A percentile compares a stretch with the other conserved stretches of the same genome.
phyloP scores from a whole-genome alignment of 2,888 invertebrate species.

The Papilio demoleus region DNA sequence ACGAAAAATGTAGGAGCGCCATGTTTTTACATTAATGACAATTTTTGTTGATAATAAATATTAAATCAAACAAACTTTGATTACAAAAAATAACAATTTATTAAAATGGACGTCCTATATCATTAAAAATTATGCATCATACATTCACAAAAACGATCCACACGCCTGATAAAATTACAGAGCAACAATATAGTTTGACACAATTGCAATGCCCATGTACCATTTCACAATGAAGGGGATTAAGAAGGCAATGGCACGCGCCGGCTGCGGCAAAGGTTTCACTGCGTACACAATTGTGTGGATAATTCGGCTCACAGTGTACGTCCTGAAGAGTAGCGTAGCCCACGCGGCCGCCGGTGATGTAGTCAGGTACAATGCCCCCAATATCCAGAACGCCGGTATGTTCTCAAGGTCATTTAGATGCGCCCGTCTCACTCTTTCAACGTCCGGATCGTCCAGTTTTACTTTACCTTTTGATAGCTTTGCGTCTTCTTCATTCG shows the following conservation, averaged over 20 bases:
- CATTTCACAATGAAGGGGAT: conserved; percentile 58
- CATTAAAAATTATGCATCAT: not conserved
- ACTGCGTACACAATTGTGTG: conserved; percentile 87
- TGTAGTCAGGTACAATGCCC: conserved; percentile 79
- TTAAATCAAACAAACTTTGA: not conserved
- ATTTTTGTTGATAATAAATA: not conserved
- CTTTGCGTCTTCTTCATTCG: conserved; percentile 65
- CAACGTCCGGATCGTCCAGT: conserved; percentile 67
- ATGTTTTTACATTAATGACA: not conserved
- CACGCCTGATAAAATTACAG: conserved; percentile 45
- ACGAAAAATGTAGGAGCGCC: not conserved
- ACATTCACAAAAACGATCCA: not conserved
- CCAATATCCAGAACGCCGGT: conserved; percentile 83
- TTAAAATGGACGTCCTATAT: not conserved
- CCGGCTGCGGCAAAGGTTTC: conserved; percentile 84
- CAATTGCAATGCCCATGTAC: conserved; percentile 66
- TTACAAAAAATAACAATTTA: not conserved
- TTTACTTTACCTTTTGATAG: conserved; percentile 57
- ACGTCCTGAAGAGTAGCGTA: conserved; percentile 61
- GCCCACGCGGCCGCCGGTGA: conserved; percentile 63
- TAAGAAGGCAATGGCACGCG: conserved; percentile 61
- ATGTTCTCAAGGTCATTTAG: conserved; percentile 89
- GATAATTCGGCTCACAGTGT: conserved; percentile 73
- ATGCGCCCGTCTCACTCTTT: conserved; percentile 82
- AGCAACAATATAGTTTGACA: conserved; percentile 54